phyloP scores from a whole-genome alignment of 2,888 invertebrate species.

The Oligia strigilis region DNA sequence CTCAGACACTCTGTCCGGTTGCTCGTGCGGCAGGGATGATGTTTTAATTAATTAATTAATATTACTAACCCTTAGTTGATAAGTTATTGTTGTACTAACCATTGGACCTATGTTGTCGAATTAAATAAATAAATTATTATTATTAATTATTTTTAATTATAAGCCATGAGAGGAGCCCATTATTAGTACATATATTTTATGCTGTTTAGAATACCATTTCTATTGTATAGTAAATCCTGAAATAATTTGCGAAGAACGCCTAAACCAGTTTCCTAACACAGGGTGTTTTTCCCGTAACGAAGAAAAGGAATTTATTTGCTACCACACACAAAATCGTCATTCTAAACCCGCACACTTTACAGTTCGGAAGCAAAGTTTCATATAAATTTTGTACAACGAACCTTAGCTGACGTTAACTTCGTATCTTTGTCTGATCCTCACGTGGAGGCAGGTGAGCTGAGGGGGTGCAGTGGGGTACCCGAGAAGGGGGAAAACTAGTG shows the following conservation, averaged over 20 bases:
- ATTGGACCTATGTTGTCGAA: no score
- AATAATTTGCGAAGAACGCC: no score
- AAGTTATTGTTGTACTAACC: no score
- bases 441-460: constrained; percentile 76
- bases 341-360: constrained; percentile 68
- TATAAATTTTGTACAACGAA: constrained; percentile 88
- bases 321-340: constrained; percentile 60
- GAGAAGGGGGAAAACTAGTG: constrained; percentile 66
- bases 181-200: not conserved
- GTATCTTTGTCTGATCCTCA: constrained; percentile 88
- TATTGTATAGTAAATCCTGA: not conserved
- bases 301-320: not conserved
- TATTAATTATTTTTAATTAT: not conserved
- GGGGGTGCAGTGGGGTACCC: constrained; percentile 58
- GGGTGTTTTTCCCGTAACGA: not conserved
- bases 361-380: constrained; percentile 84
- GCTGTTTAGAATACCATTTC: not conserved
- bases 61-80: no score
- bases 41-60: no score
- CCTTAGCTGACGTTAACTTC: constrained; percentile 87
- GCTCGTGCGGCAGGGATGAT: no score
- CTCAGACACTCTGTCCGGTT: no score
- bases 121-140: no score
- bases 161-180: not conserved
- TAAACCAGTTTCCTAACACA: not conserved